These are phyloP conservation scores for Aptenodytes forsteri DNA, from an alignment of 2,113 vertebrate genomes.

Conservation along the genomic window DNA sequence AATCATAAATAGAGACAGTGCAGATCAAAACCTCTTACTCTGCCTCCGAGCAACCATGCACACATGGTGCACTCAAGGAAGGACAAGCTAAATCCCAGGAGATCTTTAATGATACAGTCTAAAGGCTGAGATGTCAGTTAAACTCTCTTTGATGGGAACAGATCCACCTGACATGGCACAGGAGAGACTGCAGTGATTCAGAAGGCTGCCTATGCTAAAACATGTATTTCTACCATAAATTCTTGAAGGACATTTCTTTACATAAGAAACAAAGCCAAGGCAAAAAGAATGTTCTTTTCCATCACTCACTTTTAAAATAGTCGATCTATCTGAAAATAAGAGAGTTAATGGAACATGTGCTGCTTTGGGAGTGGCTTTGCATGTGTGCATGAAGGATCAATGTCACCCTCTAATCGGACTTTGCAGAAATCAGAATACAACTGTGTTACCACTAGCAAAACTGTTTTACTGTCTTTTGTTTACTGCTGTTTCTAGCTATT, in stretches of 20 bases:
- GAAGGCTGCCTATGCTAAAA: not conserved
- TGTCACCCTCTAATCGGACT: not conserved
- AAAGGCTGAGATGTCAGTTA: not conserved
- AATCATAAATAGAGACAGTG: conserved; percentile 56
- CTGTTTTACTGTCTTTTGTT: not conserved
- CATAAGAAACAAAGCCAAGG: not conserved
- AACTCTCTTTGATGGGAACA: not conserved
- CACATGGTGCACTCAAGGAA: not conserved
- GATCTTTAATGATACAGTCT: conserved; percentile 20
- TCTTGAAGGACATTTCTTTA: not conserved
- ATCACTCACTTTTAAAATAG: not conserved
- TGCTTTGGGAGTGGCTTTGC: not conserved
- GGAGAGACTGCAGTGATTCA: not conserved
- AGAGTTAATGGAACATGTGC: not conserved
- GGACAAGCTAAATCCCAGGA: conserved; percentile 33
- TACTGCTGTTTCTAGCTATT: not conserved
- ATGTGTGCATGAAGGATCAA: not conserved
- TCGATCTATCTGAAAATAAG: not conserved
- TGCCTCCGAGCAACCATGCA: conserved; percentile 2
- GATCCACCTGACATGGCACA: not conserved
- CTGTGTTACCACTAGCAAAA: not conserved
- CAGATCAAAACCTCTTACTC: conserved; percentile 23
- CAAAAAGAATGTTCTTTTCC: not conserved
- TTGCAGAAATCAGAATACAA: not conserved
- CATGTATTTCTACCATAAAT: not conserved